phyloP scores from a whole-genome alignment of 1,140 invertebrate species.

The Oncopodura yosiiana region DNA sequence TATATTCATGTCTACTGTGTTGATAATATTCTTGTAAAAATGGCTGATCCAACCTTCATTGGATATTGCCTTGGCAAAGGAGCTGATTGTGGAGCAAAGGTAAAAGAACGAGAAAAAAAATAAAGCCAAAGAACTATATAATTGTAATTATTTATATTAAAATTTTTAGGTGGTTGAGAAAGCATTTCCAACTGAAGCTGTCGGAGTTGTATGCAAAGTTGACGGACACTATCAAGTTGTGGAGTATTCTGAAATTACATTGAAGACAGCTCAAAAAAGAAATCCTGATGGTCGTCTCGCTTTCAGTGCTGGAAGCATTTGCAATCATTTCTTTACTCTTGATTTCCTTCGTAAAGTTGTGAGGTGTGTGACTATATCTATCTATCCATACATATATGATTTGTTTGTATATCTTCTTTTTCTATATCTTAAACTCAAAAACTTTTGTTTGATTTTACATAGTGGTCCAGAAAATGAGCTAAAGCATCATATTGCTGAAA shows the following conservation, averaged over 20 bases:
- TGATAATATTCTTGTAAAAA: conserved; percentile 96
- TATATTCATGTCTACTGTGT: conserved; percentile 96
- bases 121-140: neutral
- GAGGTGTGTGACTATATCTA: conserved; percentile 44
- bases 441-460: neutral
- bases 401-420: too few relatives aligned
- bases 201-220: conserved; percentile 88
- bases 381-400: too few relatives aligned
- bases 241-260: conserved; percentile 93
- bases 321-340: conserved; percentile 92
- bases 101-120: conserved; percentile 31
- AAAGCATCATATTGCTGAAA: conserved; percentile 89
- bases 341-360: conserved; percentile 62
- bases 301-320: conserved; percentile 94
- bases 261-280: conserved; percentile 69
- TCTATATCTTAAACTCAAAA: too few relatives aligned
- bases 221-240: conserved; percentile 85
- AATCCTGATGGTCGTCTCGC: conserved; percentile 68
- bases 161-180: conserved; percentile 72
- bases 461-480: conserved; percentile 57
- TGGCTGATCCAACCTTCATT: conserved; percentile 94
- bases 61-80: conserved; percentile 82
- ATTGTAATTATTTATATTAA: conserved; percentile 2
- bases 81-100: conserved; percentile 90
- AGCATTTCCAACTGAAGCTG: conserved; percentile 75